A percentile compares a stretch with the other conserved stretches of the same genome.
These are phyloP conservation scores for Paramuricea clavata DNA, from an alignment of 92 coral and sea anemone species.

Conservation along the genomic window DNA sequence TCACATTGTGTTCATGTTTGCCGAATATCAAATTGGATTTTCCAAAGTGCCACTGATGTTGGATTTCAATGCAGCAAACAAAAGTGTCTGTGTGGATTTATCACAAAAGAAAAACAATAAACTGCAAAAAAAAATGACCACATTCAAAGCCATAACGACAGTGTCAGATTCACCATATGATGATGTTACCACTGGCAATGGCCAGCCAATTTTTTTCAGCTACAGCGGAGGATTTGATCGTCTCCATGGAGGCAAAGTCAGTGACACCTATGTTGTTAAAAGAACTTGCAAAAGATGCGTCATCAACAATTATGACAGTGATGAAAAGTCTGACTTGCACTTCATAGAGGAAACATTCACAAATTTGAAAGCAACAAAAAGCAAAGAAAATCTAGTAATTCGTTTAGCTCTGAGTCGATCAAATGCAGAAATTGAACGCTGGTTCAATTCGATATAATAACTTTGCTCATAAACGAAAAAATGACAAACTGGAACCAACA, in stretches of 20 bases:
- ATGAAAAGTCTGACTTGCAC: slow-evolving; percentile 5
- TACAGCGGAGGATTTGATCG: slow-evolving; percentile 23
- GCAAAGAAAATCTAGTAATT: slow-evolving; percentile 30
- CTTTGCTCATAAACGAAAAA: slow-evolving; percentile 21
- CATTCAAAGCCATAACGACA: not conserved
- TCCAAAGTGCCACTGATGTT: no score
- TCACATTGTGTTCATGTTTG: no score
- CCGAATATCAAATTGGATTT: no score
- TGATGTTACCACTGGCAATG: slow-evolving; percentile 28
- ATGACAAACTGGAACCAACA: slow-evolving; percentile 37
- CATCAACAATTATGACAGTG: slow-evolving; percentile 23
- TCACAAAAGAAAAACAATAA: no score
- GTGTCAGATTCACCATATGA: slow-evolving; percentile 1
- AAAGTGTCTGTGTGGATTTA: no score
- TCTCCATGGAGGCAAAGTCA: slow-evolving; percentile 16
- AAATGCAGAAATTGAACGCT: slow-evolving; percentile 15
- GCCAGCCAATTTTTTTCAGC: slow-evolving; percentile 11
- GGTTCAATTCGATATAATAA: slow-evolving; percentile 38
- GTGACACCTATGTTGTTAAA: no score
- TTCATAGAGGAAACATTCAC: slow-evolving; percentile 46
- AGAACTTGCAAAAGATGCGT: slow-evolving; percentile 10
- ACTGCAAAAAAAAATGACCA: slow-evolving; percentile 3
- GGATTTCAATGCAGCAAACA: no score
- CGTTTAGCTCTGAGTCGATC: slow-evolving; percentile 5
- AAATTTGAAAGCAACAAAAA: slow-evolving; percentile 23